Evolutionary conservation across 1,140 invertebrate species (phyloP), one percentile per base, ranked within the genome.

Genomic region (Zophobas morio): DNA sequence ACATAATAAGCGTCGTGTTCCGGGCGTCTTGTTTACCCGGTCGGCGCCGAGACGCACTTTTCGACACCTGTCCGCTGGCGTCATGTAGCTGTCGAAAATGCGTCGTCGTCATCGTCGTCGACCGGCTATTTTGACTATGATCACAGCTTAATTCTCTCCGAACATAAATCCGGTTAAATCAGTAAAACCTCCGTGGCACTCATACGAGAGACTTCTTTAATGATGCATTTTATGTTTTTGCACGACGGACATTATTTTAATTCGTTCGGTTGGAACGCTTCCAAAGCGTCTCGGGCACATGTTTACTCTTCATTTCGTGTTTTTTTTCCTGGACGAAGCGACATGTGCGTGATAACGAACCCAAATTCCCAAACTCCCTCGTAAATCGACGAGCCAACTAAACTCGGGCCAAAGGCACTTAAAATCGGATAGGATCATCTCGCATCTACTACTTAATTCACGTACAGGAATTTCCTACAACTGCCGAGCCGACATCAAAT

Each of bases 211-310:
- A 83, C 82, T 84, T 83, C 81, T 85, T 86, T 86, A 84, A 85
- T 85, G 84, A 84, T 84, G 82, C 84, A 81, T 84, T 86, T 86
- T 86, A 86, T 86, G 84, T 83, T 84, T 85, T 84, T 81, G 85
- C 84, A 84, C 84, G 85, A 85, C 83, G 79, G 83, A 86, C 83
- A 85, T 86, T 85, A 86, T 86, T 86, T 85, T 85, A 85, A 85
- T 85, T 84, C 84, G 82, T 83, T 79, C 77, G 75, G 80, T 83
- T 85, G 85, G 85, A 84, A 78, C 70, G 49, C 60, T 77, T 82
- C 85, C 85, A 86, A 82, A 51, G 76, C 77, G 75, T 76, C 79
- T 71, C 51, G 78, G 81, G 77, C 82, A 84, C 82, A 84, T 84
- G 83, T 84, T 84, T 84, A 83, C 82, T 79, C 77, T 80, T 40